Evolutionary conservation across 2,888 invertebrate genomes (phyloP).

Genomic region (Orthosia gracilis): DNA sequence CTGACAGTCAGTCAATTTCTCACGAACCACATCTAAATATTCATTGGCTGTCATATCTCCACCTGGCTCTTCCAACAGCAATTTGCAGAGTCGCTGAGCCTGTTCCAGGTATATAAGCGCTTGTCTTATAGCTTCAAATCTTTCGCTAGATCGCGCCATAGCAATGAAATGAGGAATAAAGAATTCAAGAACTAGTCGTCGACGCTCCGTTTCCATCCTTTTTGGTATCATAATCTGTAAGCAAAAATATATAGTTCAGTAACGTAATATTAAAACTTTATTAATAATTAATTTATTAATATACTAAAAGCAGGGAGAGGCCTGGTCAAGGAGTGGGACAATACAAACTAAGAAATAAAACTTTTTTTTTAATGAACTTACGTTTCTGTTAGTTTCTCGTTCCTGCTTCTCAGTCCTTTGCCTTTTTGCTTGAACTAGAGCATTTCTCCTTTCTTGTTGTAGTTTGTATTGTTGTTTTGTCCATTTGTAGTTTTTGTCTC

Average conservation of each 20-base stretch:
- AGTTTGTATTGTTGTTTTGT: slow-evolving; percentile 84
- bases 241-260: slow-evolving; percentile 14
- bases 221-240: slow-evolving; percentile 85
- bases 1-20: slow-evolving; percentile 88
- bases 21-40: slow-evolving; percentile 90
- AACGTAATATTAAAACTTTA: neutral
- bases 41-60: slow-evolving; percentile 90
- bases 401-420: slow-evolving; percentile 81
- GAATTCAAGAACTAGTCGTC: slow-evolving; percentile 92
- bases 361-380: slow-evolving; percentile 75
- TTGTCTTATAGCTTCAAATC: slow-evolving; percentile 91
- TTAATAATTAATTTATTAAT: too few relatives aligned
- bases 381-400: slow-evolving; percentile 90
- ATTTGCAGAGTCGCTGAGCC: slow-evolving; percentile 92
- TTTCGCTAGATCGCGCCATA: slow-evolving; percentile 93
- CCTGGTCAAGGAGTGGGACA: too few relatives aligned
- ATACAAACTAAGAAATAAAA: too few relatives aligned
- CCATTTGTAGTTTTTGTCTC: slow-evolving; percentile 89
- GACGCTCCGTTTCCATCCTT: slow-evolving; percentile 91
- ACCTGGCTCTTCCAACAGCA: slow-evolving; percentile 91
- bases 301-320: too few relatives aligned
- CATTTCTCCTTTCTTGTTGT: slow-evolving; percentile 82
- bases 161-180: slow-evolving; percentile 94
- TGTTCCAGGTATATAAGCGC: slow-evolving; percentile 94
- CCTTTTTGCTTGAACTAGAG: slow-evolving; percentile 76